Evolutionary conservation across 1,140 invertebrate species (phyloP).

Genomic region (Saccostrea echinata): DNA sequence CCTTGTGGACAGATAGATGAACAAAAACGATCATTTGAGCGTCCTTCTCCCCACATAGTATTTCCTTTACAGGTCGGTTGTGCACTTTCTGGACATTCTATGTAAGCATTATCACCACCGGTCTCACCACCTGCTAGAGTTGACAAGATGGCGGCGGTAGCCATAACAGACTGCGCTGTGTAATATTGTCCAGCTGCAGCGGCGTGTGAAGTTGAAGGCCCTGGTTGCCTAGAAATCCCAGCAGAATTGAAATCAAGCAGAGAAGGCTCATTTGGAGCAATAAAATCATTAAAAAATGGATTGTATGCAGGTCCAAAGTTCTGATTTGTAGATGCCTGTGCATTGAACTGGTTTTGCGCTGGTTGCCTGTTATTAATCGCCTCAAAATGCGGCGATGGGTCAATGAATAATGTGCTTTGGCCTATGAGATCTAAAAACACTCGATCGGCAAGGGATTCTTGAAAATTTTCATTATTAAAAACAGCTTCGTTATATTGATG

Average conservation of each 20-base stretch:
- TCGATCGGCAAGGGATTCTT: background rate
- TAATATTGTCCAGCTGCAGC: constrained; percentile 22
- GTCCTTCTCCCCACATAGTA: constrained; percentile 43
- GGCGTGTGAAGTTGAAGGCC: constrained; percentile 26
- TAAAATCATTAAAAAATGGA: background rate
- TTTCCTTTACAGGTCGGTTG: constrained; percentile 58
- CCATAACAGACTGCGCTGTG: constrained; percentile 40
- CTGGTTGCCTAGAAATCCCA: constrained; percentile 13
- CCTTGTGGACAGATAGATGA: constrained; percentile 57
- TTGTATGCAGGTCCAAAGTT: background rate
- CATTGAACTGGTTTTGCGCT: constrained; percentile 1
- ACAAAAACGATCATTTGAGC: constrained; percentile 62
- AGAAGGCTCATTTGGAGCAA: background rate
- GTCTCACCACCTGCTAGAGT: constrained; percentile 31
- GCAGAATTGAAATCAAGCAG: background rate
- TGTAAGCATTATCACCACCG: constrained; percentile 43
- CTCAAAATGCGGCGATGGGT: constrained; percentile 10
- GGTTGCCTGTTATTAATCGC: background rate
- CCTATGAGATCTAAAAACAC: constrained; percentile 27
- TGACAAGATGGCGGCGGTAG: constrained; percentile 35
- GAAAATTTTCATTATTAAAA: constrained; percentile 46
- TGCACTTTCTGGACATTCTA: constrained; percentile 61
- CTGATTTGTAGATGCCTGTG: background rate
- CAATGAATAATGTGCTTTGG: constrained; percentile 29
- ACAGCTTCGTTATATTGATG: constrained; percentile 1